Conservation (phyloP, 1,140 invertebrate species). For the Nixonia krombeini region DNA sequence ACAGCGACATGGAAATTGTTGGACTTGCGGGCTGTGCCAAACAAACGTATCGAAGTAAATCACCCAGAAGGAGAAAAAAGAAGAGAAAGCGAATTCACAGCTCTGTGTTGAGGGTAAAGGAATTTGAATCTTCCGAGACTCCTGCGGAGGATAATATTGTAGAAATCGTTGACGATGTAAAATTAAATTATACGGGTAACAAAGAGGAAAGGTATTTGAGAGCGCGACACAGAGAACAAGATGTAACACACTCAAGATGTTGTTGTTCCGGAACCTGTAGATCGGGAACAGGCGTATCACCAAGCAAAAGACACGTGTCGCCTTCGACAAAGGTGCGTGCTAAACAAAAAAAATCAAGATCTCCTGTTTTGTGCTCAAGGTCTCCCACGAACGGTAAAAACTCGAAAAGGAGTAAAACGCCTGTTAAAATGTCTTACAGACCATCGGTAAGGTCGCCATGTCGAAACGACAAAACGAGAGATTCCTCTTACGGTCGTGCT, state of each 20-base stretch:
- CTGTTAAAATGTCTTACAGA: no score
- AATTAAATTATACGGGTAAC: no score
- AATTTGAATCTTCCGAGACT: no score
- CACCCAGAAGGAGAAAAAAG: constrained; percentile 52
- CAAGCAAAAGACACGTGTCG: constrained; percentile 43
- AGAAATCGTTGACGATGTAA: not conserved
- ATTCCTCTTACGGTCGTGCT: constrained; percentile 14
- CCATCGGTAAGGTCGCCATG: constrained; percentile 32
- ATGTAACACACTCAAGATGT: not conserved
- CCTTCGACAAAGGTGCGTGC: constrained; percentile 22
- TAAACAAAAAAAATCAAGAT: constrained; percentile 21
- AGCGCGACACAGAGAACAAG: no score
- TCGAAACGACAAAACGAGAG: constrained; percentile 2
- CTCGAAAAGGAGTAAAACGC: constrained; percentile 13
- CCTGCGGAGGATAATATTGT: no score
- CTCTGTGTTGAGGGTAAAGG: no score
- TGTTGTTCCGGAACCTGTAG: constrained; percentile 11
- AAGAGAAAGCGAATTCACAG: constrained; percentile 31
- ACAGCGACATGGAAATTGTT: constrained; percentile 67
- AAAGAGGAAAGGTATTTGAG: no score
- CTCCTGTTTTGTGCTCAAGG: constrained; percentile 18
- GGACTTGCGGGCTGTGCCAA: constrained; percentile 48
- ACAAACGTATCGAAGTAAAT: constrained; percentile 22
- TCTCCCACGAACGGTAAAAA: constrained; percentile 22
- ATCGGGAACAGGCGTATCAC: constrained; percentile 17